A percentile compares a stretch with the other conserved stretches of the same genome.
phyloP scores from a whole-genome alignment of 2,113 vertebrate species.

The Nerophis ophidion region DNA sequence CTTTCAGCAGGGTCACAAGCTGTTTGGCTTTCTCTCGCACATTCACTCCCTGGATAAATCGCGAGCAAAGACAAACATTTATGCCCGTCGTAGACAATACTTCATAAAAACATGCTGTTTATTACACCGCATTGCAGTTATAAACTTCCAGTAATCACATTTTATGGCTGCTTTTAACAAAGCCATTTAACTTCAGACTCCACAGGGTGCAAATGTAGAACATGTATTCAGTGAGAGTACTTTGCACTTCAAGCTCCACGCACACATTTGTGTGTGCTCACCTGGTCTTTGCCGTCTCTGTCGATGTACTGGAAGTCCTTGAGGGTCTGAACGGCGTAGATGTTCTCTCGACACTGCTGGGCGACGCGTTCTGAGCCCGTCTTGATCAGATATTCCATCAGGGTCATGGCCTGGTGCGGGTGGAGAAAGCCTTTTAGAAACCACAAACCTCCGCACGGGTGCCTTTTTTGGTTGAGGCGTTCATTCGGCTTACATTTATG shows the following conservation, averaged over 20 bases:
- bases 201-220: constrained; percentile 10
- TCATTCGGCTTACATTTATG: too few relatives aligned
- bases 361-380: constrained; percentile 89
- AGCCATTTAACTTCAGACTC: constrained; percentile 8
- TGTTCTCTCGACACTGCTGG: constrained; percentile 90
- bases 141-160: constrained; percentile 8
- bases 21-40: constrained; percentile 92
- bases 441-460: background rate
- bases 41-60: constrained; percentile 76
- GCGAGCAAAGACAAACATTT: background rate
- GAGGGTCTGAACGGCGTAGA: constrained; percentile 88
- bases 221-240: background rate
- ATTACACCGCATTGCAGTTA: background rate
- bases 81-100: background rate
- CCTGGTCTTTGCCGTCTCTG: constrained; percentile 89
- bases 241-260: constrained; percentile 7
- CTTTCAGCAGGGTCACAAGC: constrained; percentile 84
- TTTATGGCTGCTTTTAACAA: constrained; percentile 13
- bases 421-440: background rate
- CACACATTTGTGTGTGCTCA: constrained; percentile 33
- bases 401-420: constrained; percentile 81
- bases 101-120: background rate
- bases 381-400: constrained; percentile 94
- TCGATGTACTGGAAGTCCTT: constrained; percentile 92
- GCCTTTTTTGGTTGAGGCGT: too few relatives aligned